Evolutionary conservation across 2,797 vertebrate genomes (phyloP).

Genomic region (Spea hammondii): DNA sequence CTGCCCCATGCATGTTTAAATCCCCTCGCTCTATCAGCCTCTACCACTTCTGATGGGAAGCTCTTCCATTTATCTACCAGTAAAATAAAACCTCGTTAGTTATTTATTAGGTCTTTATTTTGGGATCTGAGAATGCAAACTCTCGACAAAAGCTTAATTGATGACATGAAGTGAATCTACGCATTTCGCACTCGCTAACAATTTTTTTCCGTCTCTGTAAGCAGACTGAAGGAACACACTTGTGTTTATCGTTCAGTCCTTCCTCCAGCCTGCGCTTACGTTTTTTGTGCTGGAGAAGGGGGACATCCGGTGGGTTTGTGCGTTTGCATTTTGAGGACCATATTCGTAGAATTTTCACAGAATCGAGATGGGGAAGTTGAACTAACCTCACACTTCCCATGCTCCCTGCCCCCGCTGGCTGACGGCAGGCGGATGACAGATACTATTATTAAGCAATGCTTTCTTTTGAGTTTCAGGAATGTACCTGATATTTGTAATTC

Average conservation of each 20-base stretch:
- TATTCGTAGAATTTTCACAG: constrained; percentile 3
- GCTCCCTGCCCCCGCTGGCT: not conserved
- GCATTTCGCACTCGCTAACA: no score
- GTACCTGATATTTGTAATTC: not conserved
- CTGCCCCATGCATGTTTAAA: no score
- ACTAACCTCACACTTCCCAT: not conserved
- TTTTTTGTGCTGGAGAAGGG: not conserved
- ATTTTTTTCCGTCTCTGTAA: not conserved
- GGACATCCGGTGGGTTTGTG: not conserved
- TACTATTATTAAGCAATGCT: not conserved
- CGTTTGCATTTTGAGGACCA: not conserved
- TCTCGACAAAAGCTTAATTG: no score
- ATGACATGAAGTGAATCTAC: no score
- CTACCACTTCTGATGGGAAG: no score
- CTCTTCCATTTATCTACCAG: no score
- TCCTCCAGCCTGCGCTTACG: not conserved
- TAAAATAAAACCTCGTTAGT: no score
- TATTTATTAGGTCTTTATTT: no score
- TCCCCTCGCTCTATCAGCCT: no score
- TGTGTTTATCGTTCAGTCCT: not conserved
- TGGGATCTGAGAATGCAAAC: no score
- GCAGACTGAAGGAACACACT: not conserved
- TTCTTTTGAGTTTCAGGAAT: not conserved
- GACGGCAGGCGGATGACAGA: not conserved
- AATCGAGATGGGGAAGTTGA: constrained; percentile 1